These are phyloP conservation scores for Agrotis clavis DNA, from an alignment of 2,888 invertebrate genomes.

Conservation along the genomic window DNA sequence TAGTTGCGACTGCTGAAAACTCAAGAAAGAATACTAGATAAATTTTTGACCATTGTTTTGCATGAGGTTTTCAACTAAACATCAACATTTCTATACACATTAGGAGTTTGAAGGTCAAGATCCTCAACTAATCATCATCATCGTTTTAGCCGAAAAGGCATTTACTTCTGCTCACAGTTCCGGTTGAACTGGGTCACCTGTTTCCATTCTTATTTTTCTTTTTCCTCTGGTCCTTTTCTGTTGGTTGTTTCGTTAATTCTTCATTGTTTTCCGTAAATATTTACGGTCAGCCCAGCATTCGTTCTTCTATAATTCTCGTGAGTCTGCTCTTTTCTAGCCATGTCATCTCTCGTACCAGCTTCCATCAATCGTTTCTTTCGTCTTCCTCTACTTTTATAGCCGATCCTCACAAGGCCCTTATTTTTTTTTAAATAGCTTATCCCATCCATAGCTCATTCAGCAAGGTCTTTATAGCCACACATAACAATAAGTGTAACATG, in stretches of 20 bases:
- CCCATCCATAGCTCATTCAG: background rate
- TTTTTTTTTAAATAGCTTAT: background rate
- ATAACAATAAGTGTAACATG: slow-evolving; percentile 31
- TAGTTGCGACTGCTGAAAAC: slow-evolving; percentile 6
- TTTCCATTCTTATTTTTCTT: background rate
- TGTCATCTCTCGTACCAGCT: background rate
- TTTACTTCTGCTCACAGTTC: too few species aligned
- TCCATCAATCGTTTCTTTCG: background rate
- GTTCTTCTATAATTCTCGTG: background rate
- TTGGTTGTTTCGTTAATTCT: too few species aligned
- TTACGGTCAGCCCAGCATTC: background rate
- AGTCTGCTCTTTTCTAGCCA: background rate
- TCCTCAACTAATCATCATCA: background rate
- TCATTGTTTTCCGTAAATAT: background rate
- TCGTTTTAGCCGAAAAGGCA: background rate
- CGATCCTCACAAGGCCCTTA: background rate
- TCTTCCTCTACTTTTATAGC: background rate
- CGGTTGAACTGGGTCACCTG: too few species aligned
- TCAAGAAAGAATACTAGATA: background rate
- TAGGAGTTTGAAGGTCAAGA: background rate
- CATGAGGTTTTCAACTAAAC: background rate
- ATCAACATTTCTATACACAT: background rate
- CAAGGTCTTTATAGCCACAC: background rate
- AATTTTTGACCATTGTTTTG: background rate
- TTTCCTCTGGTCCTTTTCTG: background rate